phyloP scores from a whole-genome alignment of 53 echinoderm and acorn worm genomes.

The Glandiceps talaboti region DNA sequence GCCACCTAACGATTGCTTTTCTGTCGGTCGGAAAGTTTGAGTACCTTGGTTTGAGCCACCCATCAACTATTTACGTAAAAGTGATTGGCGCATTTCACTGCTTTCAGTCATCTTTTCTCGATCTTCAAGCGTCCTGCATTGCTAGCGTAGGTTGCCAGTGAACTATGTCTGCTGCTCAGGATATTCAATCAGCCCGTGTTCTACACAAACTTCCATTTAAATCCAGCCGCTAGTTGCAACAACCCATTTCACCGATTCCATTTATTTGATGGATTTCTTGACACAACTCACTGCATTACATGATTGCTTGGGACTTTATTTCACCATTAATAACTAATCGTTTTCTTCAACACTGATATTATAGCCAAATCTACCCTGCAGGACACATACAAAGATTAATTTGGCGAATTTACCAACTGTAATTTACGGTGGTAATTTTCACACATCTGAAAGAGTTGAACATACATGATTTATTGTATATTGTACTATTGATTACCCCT shows the following conservation, averaged over 20 bases:
- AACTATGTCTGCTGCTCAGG: too few species aligned
- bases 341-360: neutral
- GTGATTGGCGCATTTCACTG: too few species aligned
- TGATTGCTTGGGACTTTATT: neutral
- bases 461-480: neutral
- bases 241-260: neutral
- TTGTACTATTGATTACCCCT: neutral
- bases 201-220: too few species aligned
- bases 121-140: too few species aligned
- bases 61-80: too few species aligned
- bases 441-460: neutral
- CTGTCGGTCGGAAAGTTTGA: too few species aligned
- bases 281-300: neutral
- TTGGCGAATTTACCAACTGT: neutral
- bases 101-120: too few species aligned
- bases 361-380: neutral
- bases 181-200: too few species aligned
- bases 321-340: neutral
- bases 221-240: neutral
- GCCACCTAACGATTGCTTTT: too few species aligned
- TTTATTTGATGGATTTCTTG: neutral
- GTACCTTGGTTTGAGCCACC: too few species aligned
- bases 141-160: too few species aligned
- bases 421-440: neutral
- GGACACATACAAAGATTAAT: neutral